Base-by-base conservation (phyloP, 1,140 invertebrate species). In the Contarinia nasturtii region DNA sequence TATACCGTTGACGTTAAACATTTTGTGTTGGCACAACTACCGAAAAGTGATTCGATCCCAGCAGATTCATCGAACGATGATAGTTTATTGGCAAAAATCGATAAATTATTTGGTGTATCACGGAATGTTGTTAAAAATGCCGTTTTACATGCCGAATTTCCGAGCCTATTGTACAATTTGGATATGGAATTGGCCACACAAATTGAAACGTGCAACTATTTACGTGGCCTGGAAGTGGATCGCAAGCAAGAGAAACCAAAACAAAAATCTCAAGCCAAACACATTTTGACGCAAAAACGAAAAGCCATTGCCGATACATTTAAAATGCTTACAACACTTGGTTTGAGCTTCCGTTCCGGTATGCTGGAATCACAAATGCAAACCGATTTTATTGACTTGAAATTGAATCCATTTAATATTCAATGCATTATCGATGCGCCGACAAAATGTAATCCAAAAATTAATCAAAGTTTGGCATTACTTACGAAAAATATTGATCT, bases 231-330 rank as follows among this genome's bases (percentile, higher is more conserved):
- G 27, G 76, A 84, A 52, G 75, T 82, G 53, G 64, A 64, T 51
- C 53, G 71, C 61, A 52, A 55, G 66, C 61, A 73, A 68, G 55
- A 86, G 77, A 69, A 74, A 63, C 53, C 54, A 0, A 90, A 79
- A 59, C 86, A 88, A 62, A 82, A 76, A 54, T 75, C 79, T 2
- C 76, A 83, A 60, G 83, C 84, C 0, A 86, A 85, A 55, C 77
- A 72, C 58, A 80, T 92, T 34, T 69, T 91, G 1, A 78, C 86
- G 51, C 79, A 84, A 52, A 93, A 93, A 60, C 76, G 82, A 27
- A 79, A 84, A 63, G 77, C 77, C 5, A 59, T 95, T 0, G 73
- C 81, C 1, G 85, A 92, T 67, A 68, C 93, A 19, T 94, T 92
- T 56, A 86, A 85, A 57, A 67, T 70, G 12, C 64, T 95, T 0